Conservation (phyloP, 2,797 vertebrate species). For the Valencia hispanica region DNA sequence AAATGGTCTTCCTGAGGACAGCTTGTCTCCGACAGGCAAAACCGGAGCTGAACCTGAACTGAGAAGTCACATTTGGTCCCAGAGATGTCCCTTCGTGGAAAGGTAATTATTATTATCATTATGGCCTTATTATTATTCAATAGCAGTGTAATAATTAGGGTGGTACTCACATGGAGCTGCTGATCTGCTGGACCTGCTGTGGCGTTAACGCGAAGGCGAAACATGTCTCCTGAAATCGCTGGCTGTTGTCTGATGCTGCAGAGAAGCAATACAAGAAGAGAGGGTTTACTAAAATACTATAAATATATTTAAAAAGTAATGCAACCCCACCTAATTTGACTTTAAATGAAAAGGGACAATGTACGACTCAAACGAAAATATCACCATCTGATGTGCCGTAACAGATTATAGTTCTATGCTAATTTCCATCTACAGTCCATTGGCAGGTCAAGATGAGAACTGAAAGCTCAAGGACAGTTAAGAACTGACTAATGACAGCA, state of each 20-base stretch:
- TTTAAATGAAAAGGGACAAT: background rate
- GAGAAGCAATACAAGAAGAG: slow-evolving; percentile 20
- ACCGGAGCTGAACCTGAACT: slow-evolving; percentile 99
- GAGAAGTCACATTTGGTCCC: slow-evolving; percentile 99
- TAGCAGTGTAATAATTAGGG: background rate
- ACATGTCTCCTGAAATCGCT: slow-evolving; percentile 99
- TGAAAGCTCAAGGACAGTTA: background rate
- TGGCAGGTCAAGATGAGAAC: background rate
- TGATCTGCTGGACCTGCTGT: slow-evolving; percentile 99
- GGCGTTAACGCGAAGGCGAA: slow-evolving; percentile 98
- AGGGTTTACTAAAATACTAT: slow-evolving; percentile 5
- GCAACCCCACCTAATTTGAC: background rate
- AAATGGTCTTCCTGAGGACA: slow-evolving; percentile 99
- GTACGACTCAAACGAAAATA: background rate
- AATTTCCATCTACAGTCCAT: background rate
- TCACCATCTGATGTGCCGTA: background rate
- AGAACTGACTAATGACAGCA: no score
- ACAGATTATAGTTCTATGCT: background rate
- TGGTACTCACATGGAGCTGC: slow-evolving; percentile 94
- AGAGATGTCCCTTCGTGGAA: slow-evolving; percentile 93
- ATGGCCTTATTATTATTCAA: slow-evolving; percentile 33
- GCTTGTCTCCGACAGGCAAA: slow-evolving; percentile 99
- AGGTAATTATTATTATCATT: slow-evolving; percentile 40
- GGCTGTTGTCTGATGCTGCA: slow-evolving; percentile 95
- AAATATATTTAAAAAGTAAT: no score